Base-by-base conservation (phyloP, 2,888 invertebrate species). In the Drosophila fungiperda region DNA sequence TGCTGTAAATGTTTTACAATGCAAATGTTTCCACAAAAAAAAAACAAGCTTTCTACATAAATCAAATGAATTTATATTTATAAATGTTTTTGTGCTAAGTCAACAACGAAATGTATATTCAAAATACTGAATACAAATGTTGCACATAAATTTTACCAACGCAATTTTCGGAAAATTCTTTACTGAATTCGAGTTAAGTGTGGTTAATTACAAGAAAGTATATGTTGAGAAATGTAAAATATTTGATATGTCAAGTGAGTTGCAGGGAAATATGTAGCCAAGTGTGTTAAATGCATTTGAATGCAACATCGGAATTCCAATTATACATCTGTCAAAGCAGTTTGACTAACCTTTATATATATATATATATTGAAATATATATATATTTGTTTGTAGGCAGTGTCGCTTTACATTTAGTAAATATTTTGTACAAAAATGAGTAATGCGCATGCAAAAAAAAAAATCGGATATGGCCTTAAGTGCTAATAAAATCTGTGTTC, bases 401-500 rank as follows among this genome's bases (percentile, higher is more conserved):
- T 40, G 57, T 40, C 11, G 33, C 6, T 57, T 45, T 12, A 38
- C 20, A 48, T 59, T 63, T 9, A 15, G 38, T 50, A 50, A 59
- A 69, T 68, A 59, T 68, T 68, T 75, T 40, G 36, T 1, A 15
- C 45, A n/a, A 52, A 58, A 35, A n/a, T 17, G 11, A 40, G 50
- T 33, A 26, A 40, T 17, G 9, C 23, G 35, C 17, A 55, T 26
- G 26, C 26, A 26, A 54, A 11, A 29, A 36, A 35, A 36, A 29
- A 40, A 61, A 17, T 32, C 11, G 6, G 29, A n/a, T 38, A 17
- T 61, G 38, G 58, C 68, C 81, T 61, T 20, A 70, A 86, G 71
- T 76, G 78, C 69, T 76, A 79, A 83, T 83, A 73, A 82, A 73
- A 68, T 61, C 60, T 50, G 68, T 59, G 57, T 20, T 64, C 42